Evolutionary conservation across 2,113 vertebrate species (phyloP), one percentile per base, ranked within the genome.

Genomic region (Cricetomys ansorgei): DNA sequence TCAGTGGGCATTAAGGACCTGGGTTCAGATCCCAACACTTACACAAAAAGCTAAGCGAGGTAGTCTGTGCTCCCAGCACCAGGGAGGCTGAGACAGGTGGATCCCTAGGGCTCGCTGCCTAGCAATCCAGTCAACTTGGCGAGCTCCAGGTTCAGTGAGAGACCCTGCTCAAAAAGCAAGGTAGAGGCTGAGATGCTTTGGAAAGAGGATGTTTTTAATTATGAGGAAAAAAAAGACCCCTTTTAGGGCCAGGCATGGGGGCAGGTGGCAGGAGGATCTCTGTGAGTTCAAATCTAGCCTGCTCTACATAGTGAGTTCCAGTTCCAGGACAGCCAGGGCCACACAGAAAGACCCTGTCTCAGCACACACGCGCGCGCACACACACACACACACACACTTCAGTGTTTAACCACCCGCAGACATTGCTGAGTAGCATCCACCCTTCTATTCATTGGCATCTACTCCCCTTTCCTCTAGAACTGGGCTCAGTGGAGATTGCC

Each of bases 401-500:
- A 96, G 15, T 31, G 43, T 86, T 79, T 69, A 81, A 65, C 21
- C 87, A 77, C 55, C 9, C 13, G 31, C 57, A 69, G 79, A 16
- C 65, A 64, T 67, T 75, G 6, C 15, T 72, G 43, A 87, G 3
- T 43, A 48, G 8, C 43, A 45, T 79, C 40, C 73, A 21, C 12
- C 17, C 45, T 62, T n/a, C 31, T 48, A 17, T 45, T 93, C 81
- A 94, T 34, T 65, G 12, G 29, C 37, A 10, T 83, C 67, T 96
- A 31, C 53, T 53, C 57, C 91, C 16, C 27, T 75, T 55, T 31
- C n/a, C 84, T 85, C 31, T 5, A 99, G 99, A 97, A 75, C 7
- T 98, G 96, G 97, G 97, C 31, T 15, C 13, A 1, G 0, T 93
- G n/a, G 98, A 99, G 16, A 91, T 98, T 0, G 3, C 94, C 67